These are phyloP conservation scores for Anoura caudifer DNA, from an alignment of 2,113 vertebrate genomes.

Conservation along the genomic window DNA sequence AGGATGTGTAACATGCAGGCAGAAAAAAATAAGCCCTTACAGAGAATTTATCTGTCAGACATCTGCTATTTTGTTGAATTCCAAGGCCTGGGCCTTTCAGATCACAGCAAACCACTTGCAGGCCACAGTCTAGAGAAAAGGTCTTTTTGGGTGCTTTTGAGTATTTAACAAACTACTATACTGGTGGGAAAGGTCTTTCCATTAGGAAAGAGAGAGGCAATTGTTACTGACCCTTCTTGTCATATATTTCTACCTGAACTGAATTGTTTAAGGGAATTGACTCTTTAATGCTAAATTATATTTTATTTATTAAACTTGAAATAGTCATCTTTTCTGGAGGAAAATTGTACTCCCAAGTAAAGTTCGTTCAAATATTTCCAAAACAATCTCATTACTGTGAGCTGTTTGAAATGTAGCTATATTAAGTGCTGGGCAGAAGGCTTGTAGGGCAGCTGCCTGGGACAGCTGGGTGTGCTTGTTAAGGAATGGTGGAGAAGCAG, in stretches of 20 bases:
- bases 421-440: background rate
- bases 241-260: background rate
- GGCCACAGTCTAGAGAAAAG: background rate
- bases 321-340: background rate
- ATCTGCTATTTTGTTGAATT: background rate
- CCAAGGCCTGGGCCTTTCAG: background rate
- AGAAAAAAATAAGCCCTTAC: background rate
- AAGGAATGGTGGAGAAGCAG: background rate
- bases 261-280: background rate
- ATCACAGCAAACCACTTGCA: background rate
- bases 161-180: background rate
- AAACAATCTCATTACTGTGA: background rate
- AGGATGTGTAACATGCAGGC: background rate
- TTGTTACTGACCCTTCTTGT: background rate
- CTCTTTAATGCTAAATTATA: background rate
- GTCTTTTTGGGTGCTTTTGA: background rate
- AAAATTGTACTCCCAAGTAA: background rate
- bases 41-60: background rate
- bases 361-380: background rate
- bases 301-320: conserved; percentile 3
- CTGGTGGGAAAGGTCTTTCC: background rate
- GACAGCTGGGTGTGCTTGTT: background rate
- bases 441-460: background rate
- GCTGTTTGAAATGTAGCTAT: background rate
- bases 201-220: background rate